Evolutionary conservation across 2,888 invertebrate species (phyloP).

Genomic region (Drosophila mayaguana): DNA sequence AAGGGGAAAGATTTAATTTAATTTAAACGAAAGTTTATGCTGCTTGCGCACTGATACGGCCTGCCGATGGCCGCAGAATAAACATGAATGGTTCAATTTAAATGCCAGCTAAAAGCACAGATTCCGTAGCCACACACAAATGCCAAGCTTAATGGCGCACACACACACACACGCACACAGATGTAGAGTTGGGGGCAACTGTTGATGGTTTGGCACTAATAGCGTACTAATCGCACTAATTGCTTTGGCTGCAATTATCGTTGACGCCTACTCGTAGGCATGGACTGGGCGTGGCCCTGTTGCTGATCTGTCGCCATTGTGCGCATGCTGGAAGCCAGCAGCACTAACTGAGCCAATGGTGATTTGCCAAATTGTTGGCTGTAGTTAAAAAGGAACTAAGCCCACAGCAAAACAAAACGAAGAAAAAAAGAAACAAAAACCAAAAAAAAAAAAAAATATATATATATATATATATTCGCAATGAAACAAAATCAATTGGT

Average conservation of each 20-base stretch:
- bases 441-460: slow-evolving; percentile 17
- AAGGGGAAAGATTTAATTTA: slow-evolving; percentile 37
- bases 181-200: slow-evolving; percentile 25
- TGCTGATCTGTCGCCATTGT: slow-evolving; percentile 39
- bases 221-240: slow-evolving; percentile 79
- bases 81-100: slow-evolving; percentile 59
- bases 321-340: slow-evolving; percentile 45
- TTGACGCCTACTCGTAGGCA: slow-evolving; percentile 53
- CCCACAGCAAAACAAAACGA: slow-evolving; percentile 16
- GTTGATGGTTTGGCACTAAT: slow-evolving; percentile 77
- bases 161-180: slow-evolving; percentile 18
- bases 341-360: slow-evolving; percentile 44
- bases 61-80: slow-evolving; percentile 49
- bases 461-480: too few species aligned
- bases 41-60: slow-evolving; percentile 11
- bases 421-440: not conserved
- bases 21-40: slow-evolving; percentile 40
- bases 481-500: slow-evolving; percentile 72
- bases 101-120: slow-evolving; percentile 34
- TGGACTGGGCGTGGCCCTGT: slow-evolving; percentile 27
- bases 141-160: slow-evolving; percentile 18
- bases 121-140: slow-evolving; percentile 32
- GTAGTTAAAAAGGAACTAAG: slow-evolving; percentile 51
- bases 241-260: slow-evolving; percentile 79
- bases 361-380: slow-evolving; percentile 74